Conservation (phyloP, 2,797 vertebrate genomes). For the Notolepis coatsorum region DNA sequence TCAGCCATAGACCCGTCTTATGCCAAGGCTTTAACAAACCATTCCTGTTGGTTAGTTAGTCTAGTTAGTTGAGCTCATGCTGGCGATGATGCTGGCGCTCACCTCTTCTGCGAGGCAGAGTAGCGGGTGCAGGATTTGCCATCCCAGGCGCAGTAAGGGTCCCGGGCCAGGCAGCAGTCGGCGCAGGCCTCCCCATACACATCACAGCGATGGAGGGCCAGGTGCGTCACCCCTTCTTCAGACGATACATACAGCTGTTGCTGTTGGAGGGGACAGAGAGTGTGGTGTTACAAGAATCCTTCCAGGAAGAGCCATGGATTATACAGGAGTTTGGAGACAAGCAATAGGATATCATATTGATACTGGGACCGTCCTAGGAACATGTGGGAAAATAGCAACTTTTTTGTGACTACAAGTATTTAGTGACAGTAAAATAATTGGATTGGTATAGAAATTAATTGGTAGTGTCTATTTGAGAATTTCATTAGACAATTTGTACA, state of each 20-base stretch:
- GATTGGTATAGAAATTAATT: no score
- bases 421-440: no score
- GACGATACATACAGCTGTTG: constrained; percentile 98
- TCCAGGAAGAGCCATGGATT: not conserved
- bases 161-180: constrained; percentile 96
- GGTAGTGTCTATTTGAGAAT: no score
- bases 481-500: no score
- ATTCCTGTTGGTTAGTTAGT: constrained; percentile 32
- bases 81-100: constrained; percentile 37
- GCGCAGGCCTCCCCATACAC: constrained; percentile 95
- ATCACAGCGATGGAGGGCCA: constrained; percentile 95
- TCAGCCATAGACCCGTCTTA: constrained; percentile 24
- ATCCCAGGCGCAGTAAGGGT: constrained; percentile 98
- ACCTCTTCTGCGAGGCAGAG: constrained; percentile 96
- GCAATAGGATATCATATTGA: no score
- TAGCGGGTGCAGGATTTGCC: constrained; percentile 96
- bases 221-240: constrained; percentile 88
- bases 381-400: no score
- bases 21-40: not conserved
- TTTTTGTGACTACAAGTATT: no score
- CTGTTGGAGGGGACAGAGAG: constrained; percentile 69
- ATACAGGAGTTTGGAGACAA: no score
- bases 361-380: no score
- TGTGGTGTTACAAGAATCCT: not conserved
- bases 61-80: constrained; percentile 37